phyloP scores from a whole-genome alignment of 2,888 invertebrate species.

The Mactromeris polynyma region DNA sequence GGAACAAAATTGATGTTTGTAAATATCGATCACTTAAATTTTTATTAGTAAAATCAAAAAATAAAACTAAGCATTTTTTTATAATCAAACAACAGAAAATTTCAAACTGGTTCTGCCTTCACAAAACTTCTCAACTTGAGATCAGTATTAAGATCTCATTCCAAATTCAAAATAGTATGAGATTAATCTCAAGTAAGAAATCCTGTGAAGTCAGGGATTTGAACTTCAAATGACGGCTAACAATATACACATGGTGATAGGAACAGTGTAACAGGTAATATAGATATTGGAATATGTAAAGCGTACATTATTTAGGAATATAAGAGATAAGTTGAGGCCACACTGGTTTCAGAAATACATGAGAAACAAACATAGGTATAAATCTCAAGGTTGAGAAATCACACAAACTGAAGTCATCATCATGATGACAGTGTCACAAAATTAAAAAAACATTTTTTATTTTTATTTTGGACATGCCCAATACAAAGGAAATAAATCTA shows the following conservation, averaged over 20 bases:
- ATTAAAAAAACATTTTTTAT: too few relatives aligned
- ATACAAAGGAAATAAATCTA: too few relatives aligned
- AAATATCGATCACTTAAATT: background rate
- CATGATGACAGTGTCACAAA: too few relatives aligned
- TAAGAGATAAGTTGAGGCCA: slow-evolving; percentile 34
- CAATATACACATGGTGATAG: background rate
- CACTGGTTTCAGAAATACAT: slow-evolving; percentile 52
- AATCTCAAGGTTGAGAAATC: background rate
- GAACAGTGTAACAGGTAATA: background rate
- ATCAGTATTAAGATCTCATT: background rate
- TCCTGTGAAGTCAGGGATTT: background rate
- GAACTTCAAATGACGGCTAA: background rate
- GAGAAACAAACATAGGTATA: background rate
- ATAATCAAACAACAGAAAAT: background rate
- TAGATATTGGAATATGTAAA: background rate
- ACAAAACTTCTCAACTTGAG: background rate
- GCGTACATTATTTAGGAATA: background rate
- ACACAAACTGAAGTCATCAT: too few relatives aligned
- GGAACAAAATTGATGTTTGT: background rate
- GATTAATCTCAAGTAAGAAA: background rate
- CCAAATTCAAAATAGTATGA: background rate
- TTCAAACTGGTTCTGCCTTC: background rate
- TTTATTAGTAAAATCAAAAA: background rate
- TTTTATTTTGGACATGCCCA: too few relatives aligned
- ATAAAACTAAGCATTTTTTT: background rate